These are phyloP conservation scores for Barnardius zonarius DNA, from an alignment of 2,113 vertebrate genomes.

Conservation along the genomic window DNA sequence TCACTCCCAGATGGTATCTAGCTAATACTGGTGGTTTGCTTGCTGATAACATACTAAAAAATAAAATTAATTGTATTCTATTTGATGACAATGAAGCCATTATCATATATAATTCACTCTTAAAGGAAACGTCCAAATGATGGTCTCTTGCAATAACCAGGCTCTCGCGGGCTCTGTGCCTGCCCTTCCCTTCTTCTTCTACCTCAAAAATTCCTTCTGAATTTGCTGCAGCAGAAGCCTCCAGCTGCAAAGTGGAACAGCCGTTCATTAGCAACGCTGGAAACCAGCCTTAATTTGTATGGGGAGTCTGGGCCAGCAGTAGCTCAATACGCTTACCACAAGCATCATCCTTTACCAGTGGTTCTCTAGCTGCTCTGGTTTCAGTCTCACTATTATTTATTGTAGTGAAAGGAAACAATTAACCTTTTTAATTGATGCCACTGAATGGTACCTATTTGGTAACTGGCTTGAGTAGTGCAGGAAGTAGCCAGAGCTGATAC, in stretches of 20 bases:
- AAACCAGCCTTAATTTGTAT: constrained; percentile 45
- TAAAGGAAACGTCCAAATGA: constrained; percentile 73
- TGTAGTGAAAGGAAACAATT: neutral
- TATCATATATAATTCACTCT: constrained; percentile 79
- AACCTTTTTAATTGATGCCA: neutral
- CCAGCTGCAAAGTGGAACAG: constrained; percentile 52
- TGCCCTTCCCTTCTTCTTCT: neutral
- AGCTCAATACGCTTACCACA: neutral
- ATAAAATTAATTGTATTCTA: constrained; percentile 86
- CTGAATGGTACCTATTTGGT: neutral
- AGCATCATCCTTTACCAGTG: neutral
- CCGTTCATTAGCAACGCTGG: constrained; percentile 47
- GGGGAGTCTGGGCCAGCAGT: constrained; percentile 11
- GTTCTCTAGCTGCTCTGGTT: neutral
- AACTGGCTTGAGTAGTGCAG: neutral
- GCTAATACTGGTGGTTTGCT: constrained; percentile 82
- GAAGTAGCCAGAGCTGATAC: neutral
- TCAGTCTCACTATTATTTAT: neutral
- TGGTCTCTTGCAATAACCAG: constrained; percentile 21
- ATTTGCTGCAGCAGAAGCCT: constrained; percentile 36
- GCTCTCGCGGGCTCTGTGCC: constrained; percentile 1
- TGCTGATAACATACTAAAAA: constrained; percentile 84
- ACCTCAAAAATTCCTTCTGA: neutral
- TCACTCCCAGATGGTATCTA: constrained; percentile 83
- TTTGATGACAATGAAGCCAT: constrained; percentile 81